Percentiles rank a stretch among this genome's conserved stretches.
These are phyloP conservation scores for Canis aureus DNA, from an alignment of 2,113 vertebrate genomes.

Conservation along the genomic window DNA sequence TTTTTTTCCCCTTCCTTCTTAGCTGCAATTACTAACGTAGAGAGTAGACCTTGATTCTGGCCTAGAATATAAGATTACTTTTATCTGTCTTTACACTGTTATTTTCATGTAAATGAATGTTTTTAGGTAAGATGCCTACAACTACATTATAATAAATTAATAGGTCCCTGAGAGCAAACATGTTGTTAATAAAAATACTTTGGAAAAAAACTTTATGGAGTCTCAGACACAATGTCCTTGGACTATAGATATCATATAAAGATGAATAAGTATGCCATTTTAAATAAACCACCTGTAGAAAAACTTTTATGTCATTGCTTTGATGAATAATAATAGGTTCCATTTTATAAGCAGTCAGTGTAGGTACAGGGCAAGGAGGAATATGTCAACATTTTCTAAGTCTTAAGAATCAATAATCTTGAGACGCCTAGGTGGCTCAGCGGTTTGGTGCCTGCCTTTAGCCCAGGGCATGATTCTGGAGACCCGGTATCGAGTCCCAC, in stretches of 20 bases:
- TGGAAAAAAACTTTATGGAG: not conserved
- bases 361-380: not conserved
- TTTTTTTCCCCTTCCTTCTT: not conserved
- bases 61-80: not conserved
- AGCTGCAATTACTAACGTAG: not conserved
- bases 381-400: not conserved
- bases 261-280: not conserved
- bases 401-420: not conserved
- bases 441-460: too few species aligned
- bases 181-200: not conserved
- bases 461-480: too few species aligned
- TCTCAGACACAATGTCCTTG: conserved; percentile 33
- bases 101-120: conserved; percentile 10
- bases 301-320: not conserved
- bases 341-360: not conserved
- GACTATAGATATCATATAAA: not conserved
- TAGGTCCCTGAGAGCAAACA: not conserved
- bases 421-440: too few species aligned
- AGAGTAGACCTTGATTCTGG: not conserved
- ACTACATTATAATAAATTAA: not conserved
- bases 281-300: conserved; percentile 17
- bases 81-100: not conserved
- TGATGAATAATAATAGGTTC: not conserved
- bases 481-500: too few species aligned
- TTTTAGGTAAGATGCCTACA: not conserved